Evolutionary conservation across 2,797 vertebrate genomes (phyloP).

Genomic region (Heliangelus exortis): DNA sequence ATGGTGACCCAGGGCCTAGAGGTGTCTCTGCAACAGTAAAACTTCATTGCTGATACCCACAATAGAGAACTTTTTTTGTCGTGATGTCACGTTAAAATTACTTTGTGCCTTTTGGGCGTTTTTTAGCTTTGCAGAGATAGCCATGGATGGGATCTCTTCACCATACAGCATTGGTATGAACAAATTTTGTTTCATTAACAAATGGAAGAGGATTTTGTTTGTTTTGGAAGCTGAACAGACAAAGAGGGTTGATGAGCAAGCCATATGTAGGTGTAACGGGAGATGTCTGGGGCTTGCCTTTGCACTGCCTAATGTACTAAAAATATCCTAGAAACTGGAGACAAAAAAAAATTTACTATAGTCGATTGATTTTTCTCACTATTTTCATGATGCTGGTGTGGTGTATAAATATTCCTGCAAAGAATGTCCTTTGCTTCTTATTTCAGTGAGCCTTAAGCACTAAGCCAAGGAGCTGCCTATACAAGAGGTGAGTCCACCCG

Average conservation of each 20-base stretch:
- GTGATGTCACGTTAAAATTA: background rate
- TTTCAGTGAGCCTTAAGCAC: background rate
- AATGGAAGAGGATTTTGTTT: background rate
- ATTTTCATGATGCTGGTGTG: background rate
- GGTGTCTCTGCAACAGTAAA: background rate
- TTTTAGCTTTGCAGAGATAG: background rate
- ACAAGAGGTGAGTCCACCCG: background rate
- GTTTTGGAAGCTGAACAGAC: background rate
- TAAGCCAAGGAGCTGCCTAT: background rate
- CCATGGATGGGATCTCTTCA: background rate
- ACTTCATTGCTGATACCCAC: background rate
- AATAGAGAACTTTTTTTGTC: background rate
- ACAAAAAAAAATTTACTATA: background rate
- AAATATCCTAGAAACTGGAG: background rate
- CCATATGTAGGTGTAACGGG: background rate
- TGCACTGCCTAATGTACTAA: background rate
- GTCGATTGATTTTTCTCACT: background rate
- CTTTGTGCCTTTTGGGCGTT: fast-evolving
- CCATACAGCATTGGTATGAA: background rate
- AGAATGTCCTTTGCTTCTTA: background rate
- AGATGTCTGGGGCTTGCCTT: background rate
- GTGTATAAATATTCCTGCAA: background rate
- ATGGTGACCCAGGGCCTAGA: background rate
- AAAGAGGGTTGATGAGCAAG: background rate
- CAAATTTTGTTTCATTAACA: background rate